A percentile compares a stretch with the other conserved stretches of the same genome.
Conservation (phyloP, 2,113 vertebrate genomes). For the Sander vitreus region DNA sequence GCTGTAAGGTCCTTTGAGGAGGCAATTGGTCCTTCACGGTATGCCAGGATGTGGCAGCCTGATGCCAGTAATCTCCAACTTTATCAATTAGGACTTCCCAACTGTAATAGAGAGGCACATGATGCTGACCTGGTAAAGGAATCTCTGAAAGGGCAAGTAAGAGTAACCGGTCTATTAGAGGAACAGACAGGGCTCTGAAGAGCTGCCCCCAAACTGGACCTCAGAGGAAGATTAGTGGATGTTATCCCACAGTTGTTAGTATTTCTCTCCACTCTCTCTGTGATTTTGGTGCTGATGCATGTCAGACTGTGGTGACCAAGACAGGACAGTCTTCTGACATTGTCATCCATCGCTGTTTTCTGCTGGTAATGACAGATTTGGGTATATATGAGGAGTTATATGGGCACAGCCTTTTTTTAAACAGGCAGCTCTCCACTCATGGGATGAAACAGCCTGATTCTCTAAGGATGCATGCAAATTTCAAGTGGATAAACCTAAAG, state of each 20-base stretch:
- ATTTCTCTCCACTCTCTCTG: not conserved
- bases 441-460: not conserved
- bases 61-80: not conserved
- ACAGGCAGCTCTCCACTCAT: not conserved
- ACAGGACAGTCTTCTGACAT: not conserved
- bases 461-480: not conserved
- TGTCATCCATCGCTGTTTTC: not conserved
- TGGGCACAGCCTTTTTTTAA: not conserved
- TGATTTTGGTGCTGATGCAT: not conserved
- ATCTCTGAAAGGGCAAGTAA: not conserved
- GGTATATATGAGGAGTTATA: conserved; percentile 18
- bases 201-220: conserved; percentile 4
- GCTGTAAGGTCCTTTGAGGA: not conserved
- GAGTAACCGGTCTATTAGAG: not conserved
- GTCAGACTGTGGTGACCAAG: not conserved
- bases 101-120: not conserved
- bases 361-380: not conserved
- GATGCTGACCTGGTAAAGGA: not conserved
- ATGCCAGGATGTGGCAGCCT: not conserved
- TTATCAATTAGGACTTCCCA: not conserved
- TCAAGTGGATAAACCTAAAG: not conserved
- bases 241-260: not conserved
- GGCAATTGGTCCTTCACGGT: not conserved
- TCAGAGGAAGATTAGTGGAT: not conserved
- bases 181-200: not conserved